phyloP scores from a whole-genome alignment of 2,797 vertebrate species.

The Amblyopsis hoosieri region DNA sequence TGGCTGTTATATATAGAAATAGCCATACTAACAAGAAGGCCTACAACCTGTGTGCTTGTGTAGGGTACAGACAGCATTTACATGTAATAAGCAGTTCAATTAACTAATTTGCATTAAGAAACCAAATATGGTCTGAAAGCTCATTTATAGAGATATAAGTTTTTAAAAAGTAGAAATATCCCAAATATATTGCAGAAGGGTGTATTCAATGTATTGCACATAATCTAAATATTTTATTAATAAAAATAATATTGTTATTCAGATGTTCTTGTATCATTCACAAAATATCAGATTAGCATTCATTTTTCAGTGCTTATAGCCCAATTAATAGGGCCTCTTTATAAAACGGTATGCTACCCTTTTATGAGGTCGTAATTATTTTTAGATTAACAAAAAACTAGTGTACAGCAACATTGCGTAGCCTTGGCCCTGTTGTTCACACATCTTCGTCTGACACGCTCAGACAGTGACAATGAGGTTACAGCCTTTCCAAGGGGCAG shows the following conservation, averaged over 20 bases:
- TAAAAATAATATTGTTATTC: too few species aligned
- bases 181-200: too few species aligned
- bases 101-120: not conserved
- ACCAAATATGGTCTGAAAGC: too few species aligned
- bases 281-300: too few species aligned
- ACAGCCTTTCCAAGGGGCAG: slow-evolving; percentile 48
- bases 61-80: not conserved
- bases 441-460: slow-evolving; percentile 27
- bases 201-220: too few species aligned
- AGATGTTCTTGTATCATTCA: too few species aligned
- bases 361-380: not conserved
- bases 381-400: not conserved
- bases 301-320: not conserved
- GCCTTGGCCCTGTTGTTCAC: slow-evolving; percentile 37
- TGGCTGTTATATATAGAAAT: slow-evolving; percentile 8
- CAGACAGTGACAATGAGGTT: slow-evolving; percentile 63
- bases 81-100: not conserved
- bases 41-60: not conserved
- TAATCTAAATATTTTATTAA: too few species aligned
- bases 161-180: too few species aligned
- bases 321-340: not conserved
- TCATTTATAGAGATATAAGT: too few species aligned
- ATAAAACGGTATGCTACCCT: not conserved
- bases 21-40: slow-evolving; percentile 15
- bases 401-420: slow-evolving; percentile 1